phyloP scores from a whole-genome alignment of 2,113 vertebrate genomes.

The Fulica atra region DNA sequence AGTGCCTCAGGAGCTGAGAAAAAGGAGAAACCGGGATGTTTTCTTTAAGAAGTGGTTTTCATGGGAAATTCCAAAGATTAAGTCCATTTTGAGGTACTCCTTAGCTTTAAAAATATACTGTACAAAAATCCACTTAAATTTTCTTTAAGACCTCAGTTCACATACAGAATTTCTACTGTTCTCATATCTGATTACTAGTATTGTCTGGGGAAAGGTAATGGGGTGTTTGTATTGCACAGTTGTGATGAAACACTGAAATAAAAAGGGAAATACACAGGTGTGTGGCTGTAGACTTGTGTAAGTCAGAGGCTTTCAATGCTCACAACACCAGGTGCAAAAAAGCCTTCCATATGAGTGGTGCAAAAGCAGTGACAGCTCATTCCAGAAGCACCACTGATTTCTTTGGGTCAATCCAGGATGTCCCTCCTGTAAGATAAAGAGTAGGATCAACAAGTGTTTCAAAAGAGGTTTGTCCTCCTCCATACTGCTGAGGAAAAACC shows the following conservation, averaged over 20 bases:
- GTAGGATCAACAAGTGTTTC: not conserved
- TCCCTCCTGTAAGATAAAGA: not conserved
- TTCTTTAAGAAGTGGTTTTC: conserved; percentile 8
- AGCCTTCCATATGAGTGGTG: not conserved
- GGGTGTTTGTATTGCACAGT: not conserved
- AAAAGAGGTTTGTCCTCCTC: not conserved
- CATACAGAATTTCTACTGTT: not conserved
- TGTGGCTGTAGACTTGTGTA: not conserved
- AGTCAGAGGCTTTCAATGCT: not conserved
- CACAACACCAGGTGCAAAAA: not conserved
- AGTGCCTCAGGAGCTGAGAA: not conserved
- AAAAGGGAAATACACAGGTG: not conserved
- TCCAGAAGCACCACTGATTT: not conserved
- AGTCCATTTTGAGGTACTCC: not conserved
- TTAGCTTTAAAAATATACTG: not conserved
- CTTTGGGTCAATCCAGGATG: not conserved
- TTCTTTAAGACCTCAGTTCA: not conserved
- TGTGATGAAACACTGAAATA: not conserved
- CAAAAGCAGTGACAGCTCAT: not conserved
- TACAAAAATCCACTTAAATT: not conserved
- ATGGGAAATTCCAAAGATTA: not conserved
- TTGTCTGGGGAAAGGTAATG: not conserved
- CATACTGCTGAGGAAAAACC: not conserved
- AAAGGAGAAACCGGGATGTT: not conserved
- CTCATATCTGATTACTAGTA: not conserved